These are phyloP conservation scores for Steatocranus sp. DNA, from an alignment of 2,797 vertebrate species.

Conservation along the genomic window DNA sequence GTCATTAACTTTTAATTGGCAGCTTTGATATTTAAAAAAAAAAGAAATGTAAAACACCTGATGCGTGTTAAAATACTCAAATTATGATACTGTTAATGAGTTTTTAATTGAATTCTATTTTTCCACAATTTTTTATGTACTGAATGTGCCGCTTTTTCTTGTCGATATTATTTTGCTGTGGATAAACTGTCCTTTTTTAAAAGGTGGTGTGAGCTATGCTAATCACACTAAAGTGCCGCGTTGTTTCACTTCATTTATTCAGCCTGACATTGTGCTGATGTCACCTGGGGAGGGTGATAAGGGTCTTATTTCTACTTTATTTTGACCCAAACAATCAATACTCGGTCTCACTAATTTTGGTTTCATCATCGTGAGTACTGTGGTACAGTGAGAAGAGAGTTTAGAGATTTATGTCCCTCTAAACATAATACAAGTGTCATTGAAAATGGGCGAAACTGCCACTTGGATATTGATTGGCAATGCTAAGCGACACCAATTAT, in stretches of 20 bases:
- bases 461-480: background rate
- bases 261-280: background rate
- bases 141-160: background rate
- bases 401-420: background rate
- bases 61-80: background rate
- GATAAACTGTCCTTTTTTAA: background rate
- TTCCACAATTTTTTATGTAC: background rate
- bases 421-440: background rate
- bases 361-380: background rate
- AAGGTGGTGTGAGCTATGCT: background rate
- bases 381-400: background rate
- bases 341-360: background rate
- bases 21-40: background rate
- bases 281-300: background rate
- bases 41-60: background rate
- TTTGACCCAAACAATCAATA: background rate
- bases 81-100: background rate
- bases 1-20: background rate
- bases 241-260: background rate
- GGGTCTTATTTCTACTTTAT: background rate
- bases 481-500: background rate
- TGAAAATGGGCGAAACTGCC: background rate
- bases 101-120: background rate
- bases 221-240: accelerated
- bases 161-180: background rate